Base-by-base conservation (phyloP, 2,113 vertebrate species). In the Rhineura floridana region DNA sequence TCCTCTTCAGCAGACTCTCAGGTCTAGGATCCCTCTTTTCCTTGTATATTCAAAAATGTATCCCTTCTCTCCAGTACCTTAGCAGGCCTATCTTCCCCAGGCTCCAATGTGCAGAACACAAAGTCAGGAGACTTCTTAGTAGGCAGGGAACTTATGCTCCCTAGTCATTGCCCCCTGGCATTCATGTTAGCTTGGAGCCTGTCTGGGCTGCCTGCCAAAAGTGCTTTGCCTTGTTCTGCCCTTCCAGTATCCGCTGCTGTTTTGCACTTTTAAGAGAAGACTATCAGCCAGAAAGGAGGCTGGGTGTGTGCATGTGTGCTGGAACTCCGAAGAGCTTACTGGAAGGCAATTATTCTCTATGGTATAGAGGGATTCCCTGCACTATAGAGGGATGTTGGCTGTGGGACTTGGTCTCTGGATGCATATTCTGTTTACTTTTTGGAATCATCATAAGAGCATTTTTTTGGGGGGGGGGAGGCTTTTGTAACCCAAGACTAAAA, bases 61-160 rank as follows among this genome's bases (percentile, higher is more conserved):
- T 36, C 3, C n/a, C n/a, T 5, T 52, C 28, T 10, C 62, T 78
- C 50, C 48, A 5, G 17, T 0, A 0, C 0, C 0, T 86, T 0
- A 36, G 62, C 39, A 62, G 23, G 39, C 80, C 12, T 65, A 46
- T 46, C 25, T 46, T 11, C 80, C 21, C 42, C 70, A 1, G 52
- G 0, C 30, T 55, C 3, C 13, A 13, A 13, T 59, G 4, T 0
- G 46, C 13, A 85, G 87, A 77, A 67, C 0, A 1, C 0, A 0
- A 0, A 0, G 81, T 67, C 90, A 77, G 86, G 91, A 59, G 84
- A 2, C 8, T 62, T 9, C 75, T 65, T 3, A 1, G 69, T 0
- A 4, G 28, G 46, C 0, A 30, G 0, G 36, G 23, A 39, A 67
- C 42, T 44, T 2, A 39, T 30, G 36, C 28, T 90, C 55, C 33